These are phyloP conservation scores for Crotalus horridus DNA, from an alignment of 2,113 vertebrate species.

Conservation along the genomic window DNA sequence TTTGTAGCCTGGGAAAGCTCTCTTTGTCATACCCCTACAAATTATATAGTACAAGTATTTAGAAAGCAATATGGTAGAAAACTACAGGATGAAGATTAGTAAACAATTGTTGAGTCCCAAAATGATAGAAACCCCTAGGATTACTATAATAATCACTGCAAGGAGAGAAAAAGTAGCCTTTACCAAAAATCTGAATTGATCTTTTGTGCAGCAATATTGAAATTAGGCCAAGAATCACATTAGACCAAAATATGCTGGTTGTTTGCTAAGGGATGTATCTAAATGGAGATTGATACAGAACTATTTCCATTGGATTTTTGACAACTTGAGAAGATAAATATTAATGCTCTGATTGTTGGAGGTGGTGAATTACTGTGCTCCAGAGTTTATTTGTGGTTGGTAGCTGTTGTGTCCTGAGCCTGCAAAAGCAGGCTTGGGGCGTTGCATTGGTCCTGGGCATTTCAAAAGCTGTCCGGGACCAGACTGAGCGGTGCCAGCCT, in stretches of 20 bases:
- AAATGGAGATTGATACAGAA: neutral
- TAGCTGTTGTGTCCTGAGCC: too few relatives aligned
- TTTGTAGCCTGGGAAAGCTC: neutral
- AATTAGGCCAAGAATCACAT: neutral
- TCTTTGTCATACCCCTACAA: neutral
- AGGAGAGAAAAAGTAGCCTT: neutral
- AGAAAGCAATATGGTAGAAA: neutral
- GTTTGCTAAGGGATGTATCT: neutral
- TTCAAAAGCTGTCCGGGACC: too few relatives aligned
- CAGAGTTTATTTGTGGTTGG: neutral
- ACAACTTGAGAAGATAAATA: neutral
- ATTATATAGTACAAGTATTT: neutral
- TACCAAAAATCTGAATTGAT: neutral
- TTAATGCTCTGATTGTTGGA: neutral
- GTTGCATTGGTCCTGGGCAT: too few relatives aligned
- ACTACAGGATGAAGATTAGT: neutral
- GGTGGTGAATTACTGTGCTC: neutral
- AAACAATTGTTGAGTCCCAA: neutral
- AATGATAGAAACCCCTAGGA: neutral
- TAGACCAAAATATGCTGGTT: neutral
- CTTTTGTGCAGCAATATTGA: neutral
- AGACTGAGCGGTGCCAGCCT: too few relatives aligned
- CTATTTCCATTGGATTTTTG: neutral
- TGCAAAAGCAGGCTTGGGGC: too few relatives aligned
- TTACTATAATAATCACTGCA: neutral